Evolutionary conservation across 1,140 invertebrate species (phyloP), one percentile per base, ranked within the genome.

Genomic region (Sesamia nonagrioides): DNA sequence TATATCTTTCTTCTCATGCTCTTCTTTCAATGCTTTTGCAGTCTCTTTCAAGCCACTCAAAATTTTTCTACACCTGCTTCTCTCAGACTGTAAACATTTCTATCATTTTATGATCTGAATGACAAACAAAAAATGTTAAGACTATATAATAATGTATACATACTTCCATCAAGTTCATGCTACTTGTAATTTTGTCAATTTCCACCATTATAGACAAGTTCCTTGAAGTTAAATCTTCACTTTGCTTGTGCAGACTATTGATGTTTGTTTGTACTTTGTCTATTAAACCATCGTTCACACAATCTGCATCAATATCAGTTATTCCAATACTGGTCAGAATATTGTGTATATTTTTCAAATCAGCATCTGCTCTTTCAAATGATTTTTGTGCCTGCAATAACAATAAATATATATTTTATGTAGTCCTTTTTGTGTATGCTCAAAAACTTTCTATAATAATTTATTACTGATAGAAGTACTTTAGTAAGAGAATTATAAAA

Each of bases 1-100:
- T 84, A 95, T 92, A 83, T 96, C 95, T 89, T 97, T 97, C 37
- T 95, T 95, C n/a, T 95, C 95, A 84, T 95, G 95, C 91, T 97
- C 96, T 76, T 95, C 95, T 82, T 95, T 89, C 48, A 97, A 88
- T 83, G 95, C 92, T 86, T 93, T 95, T 77, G 96, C 95, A 77
- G 93, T 96, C 40, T 96, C 95, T 86, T 95, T 96, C 48, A 96
- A 71, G 21, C 91, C 84, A 73, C 93, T 92, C 58, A 97, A 87
- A 83, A 95, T 96, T 73, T 96, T 95, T 33, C 95, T 89, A 83
- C 95, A 94, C 88, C 96, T 91, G 93, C 94, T 92, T 90, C 95
- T 89, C 90, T 96, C 91, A 82, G 95, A 88, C 94, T 96, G 78
- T 81, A 91, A 91, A 42, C 8, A 18, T 42, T 18, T 18, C 42